Conservation (phyloP, 92 coral and sea anemone species). For the Epizoanthus fatuus region DNA sequence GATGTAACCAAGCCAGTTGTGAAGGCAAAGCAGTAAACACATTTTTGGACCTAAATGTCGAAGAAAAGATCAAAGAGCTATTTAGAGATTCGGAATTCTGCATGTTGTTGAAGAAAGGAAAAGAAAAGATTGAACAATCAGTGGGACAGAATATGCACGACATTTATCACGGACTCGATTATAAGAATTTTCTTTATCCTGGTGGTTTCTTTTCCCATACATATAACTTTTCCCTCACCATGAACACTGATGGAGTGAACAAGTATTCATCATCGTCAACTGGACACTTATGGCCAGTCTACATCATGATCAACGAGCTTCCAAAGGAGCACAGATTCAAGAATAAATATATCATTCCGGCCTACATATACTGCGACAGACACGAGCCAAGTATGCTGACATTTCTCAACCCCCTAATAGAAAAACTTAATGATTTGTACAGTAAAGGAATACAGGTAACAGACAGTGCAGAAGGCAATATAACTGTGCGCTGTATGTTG, state of each 20-base stretch:
- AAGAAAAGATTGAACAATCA: slow-evolving; percentile 38
- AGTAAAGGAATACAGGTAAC: slow-evolving; percentile 36
- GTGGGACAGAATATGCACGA: slow-evolving; percentile 47
- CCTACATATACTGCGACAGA: slow-evolving; percentile 71
- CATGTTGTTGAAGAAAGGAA: slow-evolving; percentile 43
- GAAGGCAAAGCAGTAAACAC: slow-evolving; percentile 23
- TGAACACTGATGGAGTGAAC: slow-evolving; percentile 74
- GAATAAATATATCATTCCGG: slow-evolving; percentile 62
- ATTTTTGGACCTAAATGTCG: slow-evolving; percentile 53
- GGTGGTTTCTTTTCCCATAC: slow-evolving; percentile 58
- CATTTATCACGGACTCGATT: slow-evolving; percentile 69
- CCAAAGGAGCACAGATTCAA: slow-evolving; percentile 68
- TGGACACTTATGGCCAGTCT: slow-evolving; percentile 73
- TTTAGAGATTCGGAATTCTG: slow-evolving; percentile 50
- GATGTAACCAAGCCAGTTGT: slow-evolving; percentile 33
- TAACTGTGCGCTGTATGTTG: slow-evolving; percentile 59
- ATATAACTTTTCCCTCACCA: slow-evolving; percentile 63
- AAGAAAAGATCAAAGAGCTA: slow-evolving; percentile 56
- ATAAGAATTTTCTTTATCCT: slow-evolving; percentile 58
- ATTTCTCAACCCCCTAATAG: slow-evolving; percentile 58
- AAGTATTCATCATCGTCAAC: slow-evolving; percentile 66
- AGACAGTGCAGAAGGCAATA: slow-evolving; percentile 65
- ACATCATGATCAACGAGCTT: slow-evolving; percentile 62
- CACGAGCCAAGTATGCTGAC: slow-evolving; percentile 69
- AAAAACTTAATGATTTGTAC: slow-evolving; percentile 55